Evolutionary conservation across 2,888 invertebrate genomes (phyloP), one percentile per base, ranked within the genome.

Genomic region (Meiosimyza decipiens): DNA sequence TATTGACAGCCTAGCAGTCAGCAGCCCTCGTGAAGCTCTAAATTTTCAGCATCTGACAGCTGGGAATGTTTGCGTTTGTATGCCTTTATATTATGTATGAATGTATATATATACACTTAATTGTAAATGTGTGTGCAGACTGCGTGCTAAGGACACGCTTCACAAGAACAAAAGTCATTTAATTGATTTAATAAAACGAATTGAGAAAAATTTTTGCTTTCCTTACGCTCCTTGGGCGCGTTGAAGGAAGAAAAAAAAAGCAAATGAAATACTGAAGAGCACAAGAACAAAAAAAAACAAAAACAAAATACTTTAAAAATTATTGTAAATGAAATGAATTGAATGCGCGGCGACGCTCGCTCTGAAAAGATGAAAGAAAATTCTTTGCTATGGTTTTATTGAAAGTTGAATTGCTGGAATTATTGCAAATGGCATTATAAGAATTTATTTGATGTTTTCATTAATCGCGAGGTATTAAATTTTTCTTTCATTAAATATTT

Each of bases 371-470:
- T 40, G 40, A 55, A 22, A 16, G 55, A 18, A 55, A 55, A 55
- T 55, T 22, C 18, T 18, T 55, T 16, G 4, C 15, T 11, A 16
- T 16, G 55, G n/a, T 18, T 18, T 55, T 55, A 55, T 22, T 11
- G 55, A 55, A 22, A 2, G 55, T 11, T 22, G 22, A 55, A 55
- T n/a, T 55, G 55, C 22, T 16, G 55, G 22, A 55, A 55, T 55
- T 18, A 55, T 55, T 55, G 40, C 40, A 18, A 55, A 55, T 55
- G 55, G 55, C 55, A 55, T 55, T 55, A 22, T 22, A 22, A 55
- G 55, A 55, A 55, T 55, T 55, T 22, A 55, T 55, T 55, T 55
- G 55, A 55, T 55, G 18, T 55, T 55, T 55, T 55, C 22, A 55
- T 55, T 55, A 55, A 55, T 22, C 2, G 9, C 40, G 40, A 40